A percentile compares a stretch with the other conserved stretches of the same genome.
phyloP scores from a whole-genome alignment of 1,140 invertebrate genomes.

The Eubasilissa regina region DNA sequence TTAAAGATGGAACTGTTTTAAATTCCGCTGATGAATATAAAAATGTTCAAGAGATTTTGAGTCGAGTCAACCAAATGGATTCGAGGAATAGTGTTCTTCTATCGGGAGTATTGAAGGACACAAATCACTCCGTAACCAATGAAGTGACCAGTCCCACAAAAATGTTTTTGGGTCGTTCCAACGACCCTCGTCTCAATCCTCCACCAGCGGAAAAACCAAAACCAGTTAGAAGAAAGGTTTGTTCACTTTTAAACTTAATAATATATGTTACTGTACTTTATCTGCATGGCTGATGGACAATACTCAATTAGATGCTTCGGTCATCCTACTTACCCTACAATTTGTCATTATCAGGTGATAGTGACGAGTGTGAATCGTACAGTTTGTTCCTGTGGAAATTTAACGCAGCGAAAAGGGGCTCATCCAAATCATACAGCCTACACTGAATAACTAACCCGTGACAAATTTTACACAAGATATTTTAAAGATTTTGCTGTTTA shows the following conservation, averaged over 20 bases:
- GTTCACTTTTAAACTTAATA: slow-evolving; percentile 12
- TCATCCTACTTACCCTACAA: too few relatives aligned
- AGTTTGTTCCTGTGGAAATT: too few relatives aligned
- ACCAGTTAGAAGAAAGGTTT: slow-evolving; percentile 69
- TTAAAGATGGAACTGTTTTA: slow-evolving; percentile 65
- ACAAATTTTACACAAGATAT: too few relatives aligned
- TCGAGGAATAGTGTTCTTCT: slow-evolving; percentile 70
- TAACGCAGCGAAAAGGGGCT: too few relatives aligned
- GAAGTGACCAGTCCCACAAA: slow-evolving; percentile 61
- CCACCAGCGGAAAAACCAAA: slow-evolving; percentile 69
- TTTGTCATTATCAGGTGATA: too few relatives aligned
- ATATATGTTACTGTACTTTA: neutral
- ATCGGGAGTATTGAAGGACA: slow-evolving; percentile 67
- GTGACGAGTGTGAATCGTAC: too few relatives aligned
- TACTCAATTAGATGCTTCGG: too few relatives aligned
- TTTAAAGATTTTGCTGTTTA: too few relatives aligned
- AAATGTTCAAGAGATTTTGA: slow-evolving; percentile 70
- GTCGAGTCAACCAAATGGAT: slow-evolving; percentile 71
- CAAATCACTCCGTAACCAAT: slow-evolving; percentile 60
- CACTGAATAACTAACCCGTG: too few relatives aligned
- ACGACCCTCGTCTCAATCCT: slow-evolving; percentile 69
- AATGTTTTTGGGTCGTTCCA: slow-evolving; percentile 61
- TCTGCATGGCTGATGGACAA: too few relatives aligned
- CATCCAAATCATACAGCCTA: too few relatives aligned
- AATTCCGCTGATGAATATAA: slow-evolving; percentile 68